phyloP scores from a whole-genome alignment of 1,140 invertebrate species.

The Dendroctonus valens region DNA sequence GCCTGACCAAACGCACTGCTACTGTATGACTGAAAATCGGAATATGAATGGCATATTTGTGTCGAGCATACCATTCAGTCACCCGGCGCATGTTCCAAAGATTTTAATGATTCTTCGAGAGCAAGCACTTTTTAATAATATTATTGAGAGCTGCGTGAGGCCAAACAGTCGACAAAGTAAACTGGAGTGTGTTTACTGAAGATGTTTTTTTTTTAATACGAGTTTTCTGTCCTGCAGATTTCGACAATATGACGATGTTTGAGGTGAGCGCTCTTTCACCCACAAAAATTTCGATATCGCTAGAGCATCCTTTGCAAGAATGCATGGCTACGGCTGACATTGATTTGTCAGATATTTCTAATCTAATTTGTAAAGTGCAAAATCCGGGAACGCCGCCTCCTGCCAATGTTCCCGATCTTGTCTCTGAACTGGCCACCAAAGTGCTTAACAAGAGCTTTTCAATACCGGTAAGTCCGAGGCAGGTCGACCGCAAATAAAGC shows the following conservation, averaged over 20 bases:
- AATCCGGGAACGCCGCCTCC: constrained; percentile 49
- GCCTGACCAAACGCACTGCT: constrained; percentile 91
- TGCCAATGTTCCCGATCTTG: constrained; percentile 57
- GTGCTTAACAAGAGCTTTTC: constrained; percentile 89
- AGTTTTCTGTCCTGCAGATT: constrained; percentile 54
- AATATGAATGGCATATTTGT: constrained; percentile 79
- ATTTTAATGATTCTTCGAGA: constrained; percentile 83
- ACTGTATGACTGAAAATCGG: constrained; percentile 83
- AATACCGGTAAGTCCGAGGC: constrained; percentile 62
- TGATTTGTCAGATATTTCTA: constrained; percentile 78
- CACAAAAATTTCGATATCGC: constrained; percentile 83
- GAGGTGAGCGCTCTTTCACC: constrained; percentile 88
- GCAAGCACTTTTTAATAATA: constrained; percentile 88
- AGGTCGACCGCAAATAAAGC: not conserved
- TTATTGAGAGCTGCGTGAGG: constrained; percentile 84
- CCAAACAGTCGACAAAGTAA: constrained; percentile 71
- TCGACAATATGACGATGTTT: constrained; percentile 82
- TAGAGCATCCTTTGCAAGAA: constrained; percentile 91
- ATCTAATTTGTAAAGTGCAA: constrained; percentile 63
- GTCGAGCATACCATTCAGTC: constrained; percentile 84
- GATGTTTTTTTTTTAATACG: constrained; percentile 44
- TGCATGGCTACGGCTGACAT: constrained; percentile 90
- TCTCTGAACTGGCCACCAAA: constrained; percentile 76
- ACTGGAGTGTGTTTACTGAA: constrained; percentile 15
- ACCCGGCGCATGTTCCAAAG: constrained; percentile 88